A percentile compares a stretch with the other conserved stretches of the same genome.
Evolutionary conservation across 2,113 vertebrate species (phyloP).

Genomic region (Rissa tridactyla): DNA sequence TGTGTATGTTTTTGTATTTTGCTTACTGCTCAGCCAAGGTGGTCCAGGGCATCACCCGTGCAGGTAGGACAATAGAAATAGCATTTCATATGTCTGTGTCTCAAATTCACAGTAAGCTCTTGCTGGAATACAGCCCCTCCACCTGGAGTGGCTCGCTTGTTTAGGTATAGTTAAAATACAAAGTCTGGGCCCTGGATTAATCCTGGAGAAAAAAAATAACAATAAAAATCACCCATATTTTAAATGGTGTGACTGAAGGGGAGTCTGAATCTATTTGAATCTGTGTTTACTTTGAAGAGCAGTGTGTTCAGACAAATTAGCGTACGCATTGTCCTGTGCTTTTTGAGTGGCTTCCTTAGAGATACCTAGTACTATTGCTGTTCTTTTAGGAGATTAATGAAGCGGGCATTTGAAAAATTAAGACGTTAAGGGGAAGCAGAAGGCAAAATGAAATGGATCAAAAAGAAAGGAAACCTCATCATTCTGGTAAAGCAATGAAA

Average conservation of each 20-base stretch:
- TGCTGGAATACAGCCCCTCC: not conserved
- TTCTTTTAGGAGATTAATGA: not conserved
- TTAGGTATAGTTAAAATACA: not conserved
- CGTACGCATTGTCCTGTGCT: not conserved
- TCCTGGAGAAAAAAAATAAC: not conserved
- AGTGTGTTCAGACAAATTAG: not conserved
- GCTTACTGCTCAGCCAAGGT: conserved; percentile 67
- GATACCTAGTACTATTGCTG: not conserved
- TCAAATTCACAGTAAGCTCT: not conserved
- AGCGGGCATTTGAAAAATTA: not conserved
- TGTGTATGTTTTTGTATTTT: conserved; percentile 57
- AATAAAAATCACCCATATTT: not conserved
- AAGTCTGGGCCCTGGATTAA: not conserved
- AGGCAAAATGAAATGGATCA: not conserved
- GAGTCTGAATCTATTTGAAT: not conserved
- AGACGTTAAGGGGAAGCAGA: not conserved
- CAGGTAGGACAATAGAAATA: conserved; percentile 74
- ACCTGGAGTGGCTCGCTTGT: not conserved
- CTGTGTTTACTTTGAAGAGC: not conserved
- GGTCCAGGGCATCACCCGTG: conserved; percentile 74
- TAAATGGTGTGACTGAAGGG: not conserved
- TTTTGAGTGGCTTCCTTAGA: not conserved
- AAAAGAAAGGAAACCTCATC: not conserved
- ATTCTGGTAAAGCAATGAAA: not conserved
- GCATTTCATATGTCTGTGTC: not conserved